Conservation (phyloP, 1,140 invertebrate species). For the Branchinecta lynchi region DNA sequence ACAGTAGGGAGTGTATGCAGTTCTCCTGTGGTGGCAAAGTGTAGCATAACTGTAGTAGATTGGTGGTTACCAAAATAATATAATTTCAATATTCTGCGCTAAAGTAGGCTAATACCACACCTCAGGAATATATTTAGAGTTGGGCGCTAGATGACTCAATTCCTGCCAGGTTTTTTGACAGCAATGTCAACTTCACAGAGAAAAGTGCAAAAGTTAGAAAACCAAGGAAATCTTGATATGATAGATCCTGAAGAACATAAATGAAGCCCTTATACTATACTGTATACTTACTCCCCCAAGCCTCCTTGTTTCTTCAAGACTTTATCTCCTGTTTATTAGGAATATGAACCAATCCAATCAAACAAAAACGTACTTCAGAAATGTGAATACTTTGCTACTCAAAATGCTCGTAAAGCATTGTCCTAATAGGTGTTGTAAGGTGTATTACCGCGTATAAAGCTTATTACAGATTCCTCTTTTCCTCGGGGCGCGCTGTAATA, state of each 20-base stretch:
- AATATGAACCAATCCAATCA: no score
- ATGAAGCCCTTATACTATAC: no score
- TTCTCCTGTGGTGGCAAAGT: neutral
- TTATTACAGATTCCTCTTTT: no score
- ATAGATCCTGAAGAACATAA: neutral
- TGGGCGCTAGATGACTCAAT: neutral
- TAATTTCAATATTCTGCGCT: slow-evolving; percentile 10
- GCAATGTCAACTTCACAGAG: neutral
- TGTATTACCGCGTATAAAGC: no score
- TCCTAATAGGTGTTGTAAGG: no score
- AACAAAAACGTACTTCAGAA: neutral
- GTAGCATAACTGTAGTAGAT: neutral
- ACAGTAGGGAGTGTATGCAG: neutral
- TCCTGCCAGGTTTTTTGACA: slow-evolving; percentile 4
- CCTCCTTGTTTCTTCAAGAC: slow-evolving; percentile 1
- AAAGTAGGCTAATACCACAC: no score
- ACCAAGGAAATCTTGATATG: slow-evolving; percentile 1
- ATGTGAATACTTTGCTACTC: slow-evolving; percentile 2
- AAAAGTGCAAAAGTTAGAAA: no score
- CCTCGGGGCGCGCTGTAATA: no score
- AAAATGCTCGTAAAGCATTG: slow-evolving; percentile 5
- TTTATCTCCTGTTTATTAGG: neutral
- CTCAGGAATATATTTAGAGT: no score
- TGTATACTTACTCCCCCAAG: neutral
- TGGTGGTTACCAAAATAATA: no score